phyloP scores from a whole-genome alignment of 2,797 vertebrate genomes.

The Typhlichthys subterraneus region DNA sequence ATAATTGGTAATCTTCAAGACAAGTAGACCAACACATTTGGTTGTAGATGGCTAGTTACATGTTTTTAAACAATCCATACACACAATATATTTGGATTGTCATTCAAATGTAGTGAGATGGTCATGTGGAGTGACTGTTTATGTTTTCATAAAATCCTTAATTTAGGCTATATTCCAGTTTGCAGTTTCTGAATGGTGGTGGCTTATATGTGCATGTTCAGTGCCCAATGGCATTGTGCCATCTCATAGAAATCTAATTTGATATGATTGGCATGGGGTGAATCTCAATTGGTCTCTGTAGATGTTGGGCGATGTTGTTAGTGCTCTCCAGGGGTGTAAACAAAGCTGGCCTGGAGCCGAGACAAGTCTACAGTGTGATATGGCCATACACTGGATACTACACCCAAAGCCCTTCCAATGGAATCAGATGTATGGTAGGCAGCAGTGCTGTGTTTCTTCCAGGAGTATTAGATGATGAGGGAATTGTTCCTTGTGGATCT shows the following conservation, averaged over 20 bases:
- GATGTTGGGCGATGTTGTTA: slow-evolving; percentile 49
- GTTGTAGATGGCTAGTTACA: slow-evolving; percentile 7
- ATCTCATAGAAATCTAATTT: background rate
- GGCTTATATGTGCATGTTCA: background rate
- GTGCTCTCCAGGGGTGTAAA: slow-evolving; percentile 34
- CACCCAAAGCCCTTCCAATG: slow-evolving; percentile 60
- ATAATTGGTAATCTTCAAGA: slow-evolving; percentile 30
- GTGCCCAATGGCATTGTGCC: background rate
- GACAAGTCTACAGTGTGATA: slow-evolving; percentile 40
- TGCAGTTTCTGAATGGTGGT: background rate
- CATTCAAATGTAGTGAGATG: slow-evolving; percentile 46
- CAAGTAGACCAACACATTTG: slow-evolving; percentile 20
- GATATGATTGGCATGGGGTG: background rate
- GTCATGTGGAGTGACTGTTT: slow-evolving; percentile 30
- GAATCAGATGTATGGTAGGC: slow-evolving; percentile 66
- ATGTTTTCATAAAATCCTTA: no score
- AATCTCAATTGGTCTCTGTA: slow-evolving; percentile 4
- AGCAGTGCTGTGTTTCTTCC: slow-evolving; percentile 53
- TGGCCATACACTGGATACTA: slow-evolving; percentile 34
- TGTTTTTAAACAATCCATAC: no score
- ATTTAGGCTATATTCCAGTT: no score
- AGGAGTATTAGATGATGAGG: slow-evolving; percentile 61
- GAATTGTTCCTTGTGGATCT: slow-evolving; percentile 53
- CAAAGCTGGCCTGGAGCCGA: slow-evolving; percentile 13
- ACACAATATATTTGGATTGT: slow-evolving; percentile 25